Conservation (phyloP, 2,888 invertebrate genomes). For the Hymenopus coronatus region DNA sequence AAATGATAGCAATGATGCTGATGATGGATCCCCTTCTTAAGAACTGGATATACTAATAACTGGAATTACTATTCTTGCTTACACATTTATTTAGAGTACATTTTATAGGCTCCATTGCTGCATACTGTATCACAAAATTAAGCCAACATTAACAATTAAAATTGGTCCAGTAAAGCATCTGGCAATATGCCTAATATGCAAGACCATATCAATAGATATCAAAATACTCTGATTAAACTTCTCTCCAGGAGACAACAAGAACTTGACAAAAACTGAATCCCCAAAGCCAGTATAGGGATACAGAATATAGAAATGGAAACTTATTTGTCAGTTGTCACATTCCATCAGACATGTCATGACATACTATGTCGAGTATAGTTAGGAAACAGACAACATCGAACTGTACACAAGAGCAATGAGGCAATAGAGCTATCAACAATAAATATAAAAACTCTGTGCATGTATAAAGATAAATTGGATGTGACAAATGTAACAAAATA, state of each 20-base stretch:
- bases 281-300: not conserved
- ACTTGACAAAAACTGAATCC: not conserved
- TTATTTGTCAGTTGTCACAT: constrained; percentile 26
- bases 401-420: constrained; percentile 25
- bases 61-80: not conserved
- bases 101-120: not conserved
- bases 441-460: constrained; percentile 24
- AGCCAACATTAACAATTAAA: constrained; percentile 7
- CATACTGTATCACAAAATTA: not conserved
- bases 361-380: constrained; percentile 2
- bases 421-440: constrained; percentile 20
- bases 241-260: constrained; percentile 2
- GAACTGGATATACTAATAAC: not conserved
- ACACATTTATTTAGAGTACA: not conserved
- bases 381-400: constrained; percentile 21
- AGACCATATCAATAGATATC: not conserved
- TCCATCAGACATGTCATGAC: constrained; percentile 14
- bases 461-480: constrained; percentile 21
- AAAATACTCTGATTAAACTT: not conserved
- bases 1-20: not conserved
- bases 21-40: not conserved
- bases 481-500: constrained; percentile 21
- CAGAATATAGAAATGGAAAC: constrained; percentile 8
- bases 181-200: constrained; percentile 3
- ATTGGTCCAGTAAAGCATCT: constrained; percentile 11